phyloP scores from a whole-genome alignment of 2,888 invertebrate species.

The Eilema depressum region DNA sequence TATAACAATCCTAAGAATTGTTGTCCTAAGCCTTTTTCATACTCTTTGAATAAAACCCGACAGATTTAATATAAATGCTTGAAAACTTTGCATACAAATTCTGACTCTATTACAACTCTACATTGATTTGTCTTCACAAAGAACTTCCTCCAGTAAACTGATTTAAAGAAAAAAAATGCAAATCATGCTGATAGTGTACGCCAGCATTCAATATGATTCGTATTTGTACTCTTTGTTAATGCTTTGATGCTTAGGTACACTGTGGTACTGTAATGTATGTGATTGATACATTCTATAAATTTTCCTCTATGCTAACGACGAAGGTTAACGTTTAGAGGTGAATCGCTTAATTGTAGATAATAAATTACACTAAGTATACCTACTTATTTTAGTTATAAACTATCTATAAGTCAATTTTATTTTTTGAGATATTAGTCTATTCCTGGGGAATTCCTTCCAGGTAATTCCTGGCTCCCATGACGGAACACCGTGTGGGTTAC shows the following conservation, averaged over 20 bases:
- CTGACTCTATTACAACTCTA: no score
- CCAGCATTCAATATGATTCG: neutral
- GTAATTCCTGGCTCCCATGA: no score
- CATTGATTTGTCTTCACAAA: neutral
- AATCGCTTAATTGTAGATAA: neutral
- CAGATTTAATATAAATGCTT: no score
- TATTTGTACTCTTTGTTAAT: neutral
- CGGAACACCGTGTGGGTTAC: no score
- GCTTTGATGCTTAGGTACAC: neutral
- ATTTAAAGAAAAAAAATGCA: neutral
- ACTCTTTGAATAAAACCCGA: no score
- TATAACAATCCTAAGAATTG: no score
- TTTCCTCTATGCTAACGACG: neutral
- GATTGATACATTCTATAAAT: neutral
- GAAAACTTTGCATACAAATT: neutral
- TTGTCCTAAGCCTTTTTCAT: no score
- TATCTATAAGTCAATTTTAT: no score
- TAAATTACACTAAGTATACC: neutral
- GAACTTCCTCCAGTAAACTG: neutral
- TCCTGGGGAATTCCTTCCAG: no score
- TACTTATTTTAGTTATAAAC: no score
- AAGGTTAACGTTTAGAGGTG: neutral
- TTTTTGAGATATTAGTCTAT: no score
- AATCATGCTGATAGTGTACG: no score
- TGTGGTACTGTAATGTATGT: neutral